A percentile compares a stretch with the other conserved stretches of the same genome.
These are phyloP conservation scores for Gouania willdenowi DNA, from an alignment of 2,797 vertebrate species.

Conservation along the genomic window DNA sequence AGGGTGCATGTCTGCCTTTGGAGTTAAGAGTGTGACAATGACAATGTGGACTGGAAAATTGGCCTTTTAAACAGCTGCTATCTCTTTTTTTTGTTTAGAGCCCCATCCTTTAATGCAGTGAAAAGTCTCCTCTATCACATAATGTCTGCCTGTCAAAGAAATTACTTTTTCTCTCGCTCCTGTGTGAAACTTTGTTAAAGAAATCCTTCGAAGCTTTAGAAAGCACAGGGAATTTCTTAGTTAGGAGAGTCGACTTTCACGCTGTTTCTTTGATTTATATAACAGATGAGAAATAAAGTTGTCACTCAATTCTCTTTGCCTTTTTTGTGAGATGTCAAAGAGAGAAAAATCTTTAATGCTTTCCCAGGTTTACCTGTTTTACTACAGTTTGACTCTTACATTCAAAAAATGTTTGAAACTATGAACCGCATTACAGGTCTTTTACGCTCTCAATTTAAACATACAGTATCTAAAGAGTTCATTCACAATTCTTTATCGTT, in stretches of 20 bases:
- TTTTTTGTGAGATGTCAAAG: conserved; percentile 64
- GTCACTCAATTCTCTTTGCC: conserved; percentile 73
- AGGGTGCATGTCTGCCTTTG: conserved; percentile 76
- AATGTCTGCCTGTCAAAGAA: conserved; percentile 77
- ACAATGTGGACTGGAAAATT: conserved; percentile 77
- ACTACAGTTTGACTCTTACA: conserved; percentile 35
- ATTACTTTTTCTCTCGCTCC: conserved; percentile 69
- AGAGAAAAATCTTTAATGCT: conserved; percentile 66
- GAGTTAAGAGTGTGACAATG: conserved; percentile 78
- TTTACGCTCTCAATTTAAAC: conserved; percentile 12
- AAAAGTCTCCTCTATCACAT: conserved; percentile 74
- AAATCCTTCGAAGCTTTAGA: conserved; percentile 64
- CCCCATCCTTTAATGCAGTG: conserved; percentile 69
- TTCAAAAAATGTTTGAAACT: conserved; percentile 43
- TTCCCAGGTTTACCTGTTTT: conserved; percentile 63
- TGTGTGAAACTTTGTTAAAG: conserved; percentile 71
- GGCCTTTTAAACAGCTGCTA: conserved; percentile 75
- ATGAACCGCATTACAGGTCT: conserved; percentile 35
- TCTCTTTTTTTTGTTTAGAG: conserved; percentile 74
- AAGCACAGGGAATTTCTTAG: conserved; percentile 67
- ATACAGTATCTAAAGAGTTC: conserved; percentile 37
- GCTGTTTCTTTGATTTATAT: conserved; percentile 69
- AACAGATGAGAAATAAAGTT: conserved; percentile 75
- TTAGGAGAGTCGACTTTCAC: conserved; percentile 67
- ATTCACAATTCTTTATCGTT: conserved; percentile 24